Evolutionary conservation across 2,113 vertebrate genomes (phyloP), one percentile per base, ranked within the genome.

Genomic region (Eulacestoma nigropectus): DNA sequence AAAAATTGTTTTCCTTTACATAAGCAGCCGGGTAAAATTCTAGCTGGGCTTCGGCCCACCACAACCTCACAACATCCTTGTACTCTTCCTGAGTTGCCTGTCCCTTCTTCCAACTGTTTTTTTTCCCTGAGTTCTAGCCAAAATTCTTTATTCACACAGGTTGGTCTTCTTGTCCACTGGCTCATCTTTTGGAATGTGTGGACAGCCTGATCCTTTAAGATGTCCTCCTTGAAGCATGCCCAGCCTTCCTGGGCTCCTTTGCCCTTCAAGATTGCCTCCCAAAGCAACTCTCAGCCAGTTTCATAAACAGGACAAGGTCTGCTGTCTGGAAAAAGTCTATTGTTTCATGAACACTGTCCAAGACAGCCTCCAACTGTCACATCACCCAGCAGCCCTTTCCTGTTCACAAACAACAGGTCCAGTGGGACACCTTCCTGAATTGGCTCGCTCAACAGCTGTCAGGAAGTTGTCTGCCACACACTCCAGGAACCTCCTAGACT

Each of bases 371-470:
- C 50, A 35, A 1, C 21, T 49, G n/a, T 32, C 76, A 18, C 35
- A 73, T 56, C 57, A 22, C 25, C 32, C 35, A 37, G 42, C 50
- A 49, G 35, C 32, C 30, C 26, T 56, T 27, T 13, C 53, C 42
- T 42, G 35, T 0, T 49, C 42, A 32, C 57, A 30, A 32, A 18
- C 7, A 17, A 8, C 13, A 26, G 30, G 13, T 56, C 65, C 67
- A 80, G 42, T 0, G 2, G 75, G 75, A 55, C 21, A 12, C 11
- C 7, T 22, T n/a, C 75, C 49, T 1, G 0, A 47, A 46, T 1
- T 72, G 41, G 11, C 15, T 63, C 65, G 21, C 21, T 56, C 67
- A 27, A 6, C 41, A 62, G 15, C 47, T 69, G 64, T 27, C 49
- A 56, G 57, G 9, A 56, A 12, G 2, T 32, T 47, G 25, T 35